Percentiles rank a stretch among this genome's conserved stretches.
These are phyloP conservation scores for Cuculus canorus DNA, from an alignment of 2,797 vertebrate species.

Conservation along the genomic window DNA sequence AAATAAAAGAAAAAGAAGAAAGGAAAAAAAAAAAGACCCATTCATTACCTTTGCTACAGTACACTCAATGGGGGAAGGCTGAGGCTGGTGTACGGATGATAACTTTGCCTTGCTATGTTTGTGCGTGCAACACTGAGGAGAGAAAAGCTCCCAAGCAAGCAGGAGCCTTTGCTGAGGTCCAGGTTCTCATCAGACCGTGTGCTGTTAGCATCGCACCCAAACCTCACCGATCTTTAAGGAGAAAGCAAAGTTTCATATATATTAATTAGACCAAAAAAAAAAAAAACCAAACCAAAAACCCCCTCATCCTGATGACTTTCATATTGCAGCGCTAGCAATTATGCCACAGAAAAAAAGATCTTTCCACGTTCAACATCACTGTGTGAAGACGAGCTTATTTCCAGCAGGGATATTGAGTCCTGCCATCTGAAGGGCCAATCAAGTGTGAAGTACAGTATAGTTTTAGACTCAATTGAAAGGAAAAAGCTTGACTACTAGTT, in stretches of 20 bases:
- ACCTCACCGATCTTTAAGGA: not conserved
- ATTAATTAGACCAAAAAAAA: not conserved
- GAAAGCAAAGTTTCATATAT: conserved; percentile 22
- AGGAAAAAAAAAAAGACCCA: conserved; percentile 5
- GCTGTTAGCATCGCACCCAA: conserved; percentile 2
- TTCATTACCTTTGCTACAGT: conserved; percentile 79
- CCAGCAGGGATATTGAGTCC: conserved; percentile 86
- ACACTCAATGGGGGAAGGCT: conserved; percentile 68
- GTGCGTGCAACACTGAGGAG: conserved; percentile 49
- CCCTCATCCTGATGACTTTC: conserved; percentile 65
- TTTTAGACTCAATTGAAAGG: conserved; percentile 95
- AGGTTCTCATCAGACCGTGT: not conserved
- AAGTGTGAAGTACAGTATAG: conserved; percentile 96
- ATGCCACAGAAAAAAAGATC: conserved; percentile 91
- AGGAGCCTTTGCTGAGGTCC: conserved; percentile 17
- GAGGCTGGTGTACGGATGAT: conserved; percentile 68
- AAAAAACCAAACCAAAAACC: no score
- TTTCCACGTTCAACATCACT: conserved; percentile 88
- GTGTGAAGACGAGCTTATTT: conserved; percentile 90
- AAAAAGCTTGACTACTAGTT: conserved; percentile 95
- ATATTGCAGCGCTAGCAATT: conserved; percentile 87
- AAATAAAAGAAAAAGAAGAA: not conserved
- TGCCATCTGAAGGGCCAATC: conserved; percentile 94
- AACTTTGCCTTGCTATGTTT: conserved; percentile 70
- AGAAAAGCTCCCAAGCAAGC: conserved; percentile 41